These are phyloP conservation scores for Drosophila greeni DNA, from an alignment of 2,888 invertebrate species.

Conservation along the genomic window DNA sequence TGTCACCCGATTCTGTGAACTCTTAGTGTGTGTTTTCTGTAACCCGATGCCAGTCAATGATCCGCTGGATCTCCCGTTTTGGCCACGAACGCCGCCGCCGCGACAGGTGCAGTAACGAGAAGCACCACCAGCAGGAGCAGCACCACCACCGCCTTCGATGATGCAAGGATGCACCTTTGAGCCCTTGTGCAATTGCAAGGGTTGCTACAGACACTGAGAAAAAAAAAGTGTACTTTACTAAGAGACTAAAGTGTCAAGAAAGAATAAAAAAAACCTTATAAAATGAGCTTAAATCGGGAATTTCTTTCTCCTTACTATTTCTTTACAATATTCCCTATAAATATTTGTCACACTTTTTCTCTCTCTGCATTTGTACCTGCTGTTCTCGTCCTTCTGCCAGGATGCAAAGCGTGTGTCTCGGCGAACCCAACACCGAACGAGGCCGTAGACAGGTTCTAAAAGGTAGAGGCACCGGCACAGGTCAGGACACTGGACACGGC, in stretches of 20 bases:
- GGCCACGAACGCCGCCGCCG: conserved; percentile 60
- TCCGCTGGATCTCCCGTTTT: conserved; percentile 67
- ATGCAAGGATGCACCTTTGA: conserved; percentile 71
- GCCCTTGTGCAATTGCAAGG: conserved; percentile 64
- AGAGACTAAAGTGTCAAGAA: background rate
- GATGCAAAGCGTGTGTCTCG: conserved; percentile 63
- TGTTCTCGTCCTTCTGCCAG: conserved; percentile 50
- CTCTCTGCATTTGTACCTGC: conserved; percentile 5
- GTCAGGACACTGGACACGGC: conserved; percentile 17
- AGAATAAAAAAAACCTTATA: background rate
- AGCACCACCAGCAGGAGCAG: conserved; percentile 4
- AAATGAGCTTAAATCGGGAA: too few species aligned
- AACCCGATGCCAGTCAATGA: conserved; percentile 75
- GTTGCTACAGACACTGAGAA: conserved; percentile 39
- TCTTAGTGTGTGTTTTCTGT: conserved; percentile 49
- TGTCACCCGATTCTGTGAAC: conserved; percentile 60
- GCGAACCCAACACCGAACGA: conserved; percentile 31
- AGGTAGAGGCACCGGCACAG: too few species aligned
- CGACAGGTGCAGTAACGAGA: conserved; percentile 63
- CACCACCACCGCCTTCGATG: conserved; percentile 40
- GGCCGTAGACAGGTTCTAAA: conserved; percentile 13
- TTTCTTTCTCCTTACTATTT: background rate
- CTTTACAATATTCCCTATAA: background rate
- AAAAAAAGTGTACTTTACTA: background rate
- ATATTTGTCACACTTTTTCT: background rate